Conservation (phyloP, 2,888 invertebrate genomes). For the Phytoseiulus persimilis region DNA sequence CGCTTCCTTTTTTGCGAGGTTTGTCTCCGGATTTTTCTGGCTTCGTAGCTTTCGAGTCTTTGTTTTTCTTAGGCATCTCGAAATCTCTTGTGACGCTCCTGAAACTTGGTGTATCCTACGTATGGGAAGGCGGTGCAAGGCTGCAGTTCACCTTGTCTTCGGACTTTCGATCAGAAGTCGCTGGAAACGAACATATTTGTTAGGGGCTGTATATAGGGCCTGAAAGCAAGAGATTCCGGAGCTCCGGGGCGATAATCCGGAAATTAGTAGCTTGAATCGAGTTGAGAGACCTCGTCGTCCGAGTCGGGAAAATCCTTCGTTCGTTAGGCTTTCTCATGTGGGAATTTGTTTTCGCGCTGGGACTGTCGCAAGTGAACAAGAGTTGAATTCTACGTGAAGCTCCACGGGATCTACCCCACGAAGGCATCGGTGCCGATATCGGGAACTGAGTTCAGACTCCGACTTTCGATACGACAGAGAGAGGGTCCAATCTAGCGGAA, state of each 20-base stretch:
- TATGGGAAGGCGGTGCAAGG: not conserved
- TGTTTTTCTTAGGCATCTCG: constrained; percentile 21
- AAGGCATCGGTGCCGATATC: not conserved
- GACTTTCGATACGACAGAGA: constrained; percentile 5
- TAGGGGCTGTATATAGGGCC: not conserved
- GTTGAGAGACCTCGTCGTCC: not conserved
- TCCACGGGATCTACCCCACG: not conserved
- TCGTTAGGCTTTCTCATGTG: not conserved
- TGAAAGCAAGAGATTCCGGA: not conserved
- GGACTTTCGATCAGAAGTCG: not conserved
- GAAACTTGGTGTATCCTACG: not conserved
- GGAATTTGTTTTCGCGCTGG: not conserved
- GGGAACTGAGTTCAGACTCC: not conserved
- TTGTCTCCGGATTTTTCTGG: not conserved
- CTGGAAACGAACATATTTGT: not conserved
- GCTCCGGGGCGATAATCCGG: too few relatives aligned
- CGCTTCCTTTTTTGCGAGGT: constrained; percentile 26
- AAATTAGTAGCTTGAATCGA: too few relatives aligned
- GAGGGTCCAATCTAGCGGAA: not conserved
- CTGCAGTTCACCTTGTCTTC: not conserved
- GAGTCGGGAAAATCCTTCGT: not conserved
- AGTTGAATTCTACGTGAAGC: not conserved
- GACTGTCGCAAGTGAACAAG: not conserved
- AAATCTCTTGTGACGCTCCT: not conserved
- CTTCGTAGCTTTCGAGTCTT: constrained; percentile 12